Percentiles rank a stretch among this genome's conserved stretches.
Evolutionary conservation across 2,797 vertebrate genomes (phyloP).

Genomic region (Heteromormyrus szaboi): DNA sequence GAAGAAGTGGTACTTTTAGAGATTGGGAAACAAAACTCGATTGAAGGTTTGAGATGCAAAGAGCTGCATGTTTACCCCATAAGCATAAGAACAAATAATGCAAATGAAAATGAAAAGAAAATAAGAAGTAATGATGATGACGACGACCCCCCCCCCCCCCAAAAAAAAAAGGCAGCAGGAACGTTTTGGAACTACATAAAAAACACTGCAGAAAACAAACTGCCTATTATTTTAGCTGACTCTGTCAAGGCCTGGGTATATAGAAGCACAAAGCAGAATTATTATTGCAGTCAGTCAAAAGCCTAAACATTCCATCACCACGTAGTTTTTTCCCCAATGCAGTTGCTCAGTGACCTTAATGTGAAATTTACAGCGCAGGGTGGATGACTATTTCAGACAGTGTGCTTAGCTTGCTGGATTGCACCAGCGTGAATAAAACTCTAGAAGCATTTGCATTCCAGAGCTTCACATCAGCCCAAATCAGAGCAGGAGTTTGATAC

Average conservation of each 20-base stretch:
- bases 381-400: constrained; percentile 57
- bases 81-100: neutral
- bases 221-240: constrained; percentile 59
- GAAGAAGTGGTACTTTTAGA: neutral
- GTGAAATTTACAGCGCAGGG: constrained; percentile 56
- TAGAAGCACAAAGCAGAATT: constrained; percentile 53
- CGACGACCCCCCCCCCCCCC: neutral
- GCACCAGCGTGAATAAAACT: constrained; percentile 19
- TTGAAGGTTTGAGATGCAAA: neutral
- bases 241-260: constrained; percentile 49
- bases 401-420: constrained; percentile 58
- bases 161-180: constrained; percentile 38
- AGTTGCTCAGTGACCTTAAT: constrained; percentile 44
- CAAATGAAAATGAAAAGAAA: neutral
- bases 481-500: constrained; percentile 19
- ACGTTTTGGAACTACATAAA: constrained; percentile 52
- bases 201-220: constrained; percentile 54
- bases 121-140: constrained; percentile 24
- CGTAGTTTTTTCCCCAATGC: constrained; percentile 45
- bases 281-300: constrained; percentile 62
- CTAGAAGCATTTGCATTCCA: neutral
- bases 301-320: constrained; percentile 61
- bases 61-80: neutral
- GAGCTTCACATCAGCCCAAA: constrained; percentile 15
- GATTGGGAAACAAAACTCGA: neutral